Base-by-base conservation (phyloP, 23 tunicate genomes). In the Ciona savignyi region DNA sequence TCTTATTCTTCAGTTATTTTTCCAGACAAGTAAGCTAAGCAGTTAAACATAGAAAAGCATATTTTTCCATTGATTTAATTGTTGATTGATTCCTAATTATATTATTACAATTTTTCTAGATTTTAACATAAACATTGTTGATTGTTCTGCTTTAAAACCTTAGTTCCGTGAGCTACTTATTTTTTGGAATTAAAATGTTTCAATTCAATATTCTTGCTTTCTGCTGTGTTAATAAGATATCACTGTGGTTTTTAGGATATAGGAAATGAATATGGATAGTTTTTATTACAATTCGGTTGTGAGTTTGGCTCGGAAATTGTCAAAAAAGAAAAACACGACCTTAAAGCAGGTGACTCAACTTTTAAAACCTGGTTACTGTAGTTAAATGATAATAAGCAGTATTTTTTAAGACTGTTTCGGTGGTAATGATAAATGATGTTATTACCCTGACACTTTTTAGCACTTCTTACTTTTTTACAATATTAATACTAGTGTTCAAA, bases 231-330 rank as follows among this genome's bases (percentile, higher is more conserved):
- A 9, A 4, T 63, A 63, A 9, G 15, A 11, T 63, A 4, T 63
- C 28, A 63, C 26, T 63, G 67, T 63, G 28, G 67, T 63, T 63
- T 25, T 63, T 63, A 9, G 4, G 26, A 63, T 63, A 4, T 9
- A 22, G 28, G 24, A 63, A 9, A 22, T 9, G 26, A 63, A 9
- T 25, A 81, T 77, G 96, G 73, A 73, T 68, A 66, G 78, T 20
- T 82, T 88, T 73, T 88, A 72, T 77, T 77, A 68, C 28, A 68
- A 72, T 23, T 68, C 80, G 0, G 83, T 81, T 23, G 60, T 73
- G 24, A 77, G 81, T 28, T 62, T 88, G 68, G 82, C 96, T 9
- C 34, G 80, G 65, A 82, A 77, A 35, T 33, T 88, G 32, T 82
- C 83, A 30, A 88, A 88, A 48, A 77, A 68, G 34, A 61, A 82